phyloP scores from a whole-genome alignment of 2,113 vertebrate species.

The Marmota monax region DNA sequence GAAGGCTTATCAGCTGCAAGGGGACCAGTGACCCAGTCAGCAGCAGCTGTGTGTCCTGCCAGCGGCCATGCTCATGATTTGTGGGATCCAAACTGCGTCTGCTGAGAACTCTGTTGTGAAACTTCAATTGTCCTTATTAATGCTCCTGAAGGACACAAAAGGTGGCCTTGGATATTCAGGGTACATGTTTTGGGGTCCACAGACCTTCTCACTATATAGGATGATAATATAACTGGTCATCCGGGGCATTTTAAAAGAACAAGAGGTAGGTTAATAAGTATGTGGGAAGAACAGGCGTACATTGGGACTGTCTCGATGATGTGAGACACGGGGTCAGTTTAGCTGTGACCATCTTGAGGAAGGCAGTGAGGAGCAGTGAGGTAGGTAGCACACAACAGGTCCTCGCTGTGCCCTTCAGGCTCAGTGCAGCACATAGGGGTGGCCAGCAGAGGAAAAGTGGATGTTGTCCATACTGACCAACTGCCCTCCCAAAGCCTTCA shows the following conservation, averaged over 20 bases:
- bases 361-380: neutral
- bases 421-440: neutral
- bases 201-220: neutral
- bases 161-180: accelerated
- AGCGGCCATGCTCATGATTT: accelerated
- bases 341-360: neutral
- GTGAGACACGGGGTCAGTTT: neutral
- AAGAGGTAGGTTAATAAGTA: neutral
- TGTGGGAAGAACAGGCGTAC: neutral
- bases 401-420: neutral
- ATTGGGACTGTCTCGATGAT: neutral
- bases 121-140: neutral
- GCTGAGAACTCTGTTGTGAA: neutral
- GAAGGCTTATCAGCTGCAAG: neutral
- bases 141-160: neutral
- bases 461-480: neutral
- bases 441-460: neutral
- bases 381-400: neutral
- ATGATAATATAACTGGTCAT: neutral
- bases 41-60: neutral
- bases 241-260: neutral
- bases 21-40: too few species aligned
- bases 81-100: neutral
- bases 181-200: accelerated
- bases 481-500: neutral